Percentiles rank a stretch among this genome's conserved stretches.
phyloP scores from a whole-genome alignment of 2,113 vertebrate species.

The Neolamprologus kungweensis region DNA sequence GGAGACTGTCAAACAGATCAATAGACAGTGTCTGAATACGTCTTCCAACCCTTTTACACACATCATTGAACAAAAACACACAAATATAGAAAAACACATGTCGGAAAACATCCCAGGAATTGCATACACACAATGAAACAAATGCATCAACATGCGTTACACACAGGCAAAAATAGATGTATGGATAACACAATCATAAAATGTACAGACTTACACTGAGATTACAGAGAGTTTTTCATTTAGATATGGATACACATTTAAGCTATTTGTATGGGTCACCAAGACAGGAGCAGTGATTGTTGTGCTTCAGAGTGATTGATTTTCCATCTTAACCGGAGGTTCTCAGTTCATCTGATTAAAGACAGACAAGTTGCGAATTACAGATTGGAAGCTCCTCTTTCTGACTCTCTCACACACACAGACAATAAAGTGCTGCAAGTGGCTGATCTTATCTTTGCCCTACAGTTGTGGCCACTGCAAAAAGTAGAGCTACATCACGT shows the following conservation, averaged over 20 bases:
- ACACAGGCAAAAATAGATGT: not conserved
- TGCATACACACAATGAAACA: not conserved
- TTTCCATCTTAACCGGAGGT: constrained; percentile 29
- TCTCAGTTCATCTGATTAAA: constrained; percentile 46
- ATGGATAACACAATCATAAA: not conserved
- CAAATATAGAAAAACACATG: not conserved
- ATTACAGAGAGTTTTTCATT: not conserved
- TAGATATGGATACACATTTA: not conserved
- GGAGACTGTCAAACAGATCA: constrained; percentile 67
- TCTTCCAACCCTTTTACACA: not conserved
- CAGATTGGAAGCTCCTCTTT: constrained; percentile 13
- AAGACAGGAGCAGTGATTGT: not conserved
- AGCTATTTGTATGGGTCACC: not conserved
- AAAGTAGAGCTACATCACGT: not conserved
- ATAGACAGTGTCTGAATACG: constrained; percentile 41
- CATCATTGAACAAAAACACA: not conserved
- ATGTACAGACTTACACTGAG: not conserved
- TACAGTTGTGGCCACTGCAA: not conserved
- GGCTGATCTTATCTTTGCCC: constrained; percentile 27
- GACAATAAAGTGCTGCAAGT: not conserved
- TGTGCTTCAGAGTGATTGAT: constrained; percentile 25
- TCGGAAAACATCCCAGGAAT: not conserved
- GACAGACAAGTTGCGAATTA: constrained; percentile 43
- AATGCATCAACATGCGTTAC: not conserved
- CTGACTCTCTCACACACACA: not conserved